phyloP scores from a whole-genome alignment of 2,797 vertebrate species.

The Poeciliopsis presidionis region DNA sequence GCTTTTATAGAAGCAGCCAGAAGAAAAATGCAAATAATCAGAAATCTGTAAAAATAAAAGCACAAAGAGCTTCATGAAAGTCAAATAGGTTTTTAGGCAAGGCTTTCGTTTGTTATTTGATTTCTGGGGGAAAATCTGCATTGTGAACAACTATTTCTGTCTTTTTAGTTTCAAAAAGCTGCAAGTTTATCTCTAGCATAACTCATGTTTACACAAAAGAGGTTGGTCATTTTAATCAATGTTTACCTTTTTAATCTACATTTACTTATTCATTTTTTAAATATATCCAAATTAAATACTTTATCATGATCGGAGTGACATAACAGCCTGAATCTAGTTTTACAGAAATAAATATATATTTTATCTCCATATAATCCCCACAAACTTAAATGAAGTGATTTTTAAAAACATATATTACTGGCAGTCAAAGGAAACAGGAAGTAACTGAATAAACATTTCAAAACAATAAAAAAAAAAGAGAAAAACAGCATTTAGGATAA shows the following conservation, averaged over 20 bases:
- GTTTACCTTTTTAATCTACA: neutral
- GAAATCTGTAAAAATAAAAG: slow-evolving; percentile 1
- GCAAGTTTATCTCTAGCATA: neutral
- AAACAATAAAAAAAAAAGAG: neutral
- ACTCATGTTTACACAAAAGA: slow-evolving; percentile 2
- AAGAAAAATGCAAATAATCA: neutral
- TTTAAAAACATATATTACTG: neutral
- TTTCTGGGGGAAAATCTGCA: neutral
- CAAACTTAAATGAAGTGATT: neutral
- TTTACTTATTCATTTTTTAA: neutral
- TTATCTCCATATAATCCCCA: neutral
- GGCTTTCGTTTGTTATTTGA: neutral
- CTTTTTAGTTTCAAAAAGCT: slow-evolving; percentile 1
- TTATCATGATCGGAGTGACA: neutral
- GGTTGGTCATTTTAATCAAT: neutral
- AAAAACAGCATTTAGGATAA: neutral
- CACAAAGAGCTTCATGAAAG: neutral
- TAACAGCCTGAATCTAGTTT: neutral
- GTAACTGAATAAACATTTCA: neutral
- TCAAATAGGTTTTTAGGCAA: neutral
- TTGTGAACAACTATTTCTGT: neutral
- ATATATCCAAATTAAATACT: neutral
- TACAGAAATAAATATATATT: neutral
- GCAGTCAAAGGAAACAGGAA: neutral
- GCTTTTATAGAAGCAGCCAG: neutral